A percentile compares a stretch with the other conserved stretches of the same genome.
Evolutionary conservation across 2,888 invertebrate genomes (phyloP).

Genomic region (Tinea semifulvella): DNA sequence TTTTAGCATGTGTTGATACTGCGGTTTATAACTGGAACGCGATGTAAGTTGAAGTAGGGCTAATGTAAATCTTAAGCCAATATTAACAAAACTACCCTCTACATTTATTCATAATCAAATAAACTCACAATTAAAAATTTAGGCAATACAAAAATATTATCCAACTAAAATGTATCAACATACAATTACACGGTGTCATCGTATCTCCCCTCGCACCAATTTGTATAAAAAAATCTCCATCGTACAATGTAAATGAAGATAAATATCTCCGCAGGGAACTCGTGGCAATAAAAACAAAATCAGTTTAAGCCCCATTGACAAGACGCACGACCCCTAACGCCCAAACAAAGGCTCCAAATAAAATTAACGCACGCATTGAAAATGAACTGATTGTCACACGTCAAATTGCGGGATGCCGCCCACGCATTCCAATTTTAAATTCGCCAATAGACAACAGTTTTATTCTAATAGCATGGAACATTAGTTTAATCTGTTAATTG

Average conservation of each 20-base stretch:
- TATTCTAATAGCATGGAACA: slow-evolving; percentile 7
- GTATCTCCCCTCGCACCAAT: slow-evolving; percentile 39
- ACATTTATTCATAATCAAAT: no score
- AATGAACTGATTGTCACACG: slow-evolving; percentile 18
- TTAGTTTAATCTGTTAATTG: slow-evolving; percentile 6
- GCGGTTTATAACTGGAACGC: no score
- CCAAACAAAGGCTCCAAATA: slow-evolving; percentile 17
- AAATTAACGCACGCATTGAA: slow-evolving; percentile 31
- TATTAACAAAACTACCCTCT: no score
- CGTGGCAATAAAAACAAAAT: slow-evolving; percentile 56
- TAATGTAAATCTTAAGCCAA: no score
- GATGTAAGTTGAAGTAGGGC: no score
- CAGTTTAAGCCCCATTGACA: slow-evolving; percentile 60
- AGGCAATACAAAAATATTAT: no score
- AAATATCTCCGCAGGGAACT: slow-evolving; percentile 54
- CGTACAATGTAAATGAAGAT: slow-evolving; percentile 57
- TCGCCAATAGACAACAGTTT: slow-evolving; percentile 25
- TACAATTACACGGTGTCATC: slow-evolving; percentile 50
- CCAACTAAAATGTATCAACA: no score
- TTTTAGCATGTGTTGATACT: no score
- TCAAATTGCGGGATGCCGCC: slow-evolving; percentile 44
- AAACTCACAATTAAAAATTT: not conserved
- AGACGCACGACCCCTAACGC: slow-evolving; percentile 34
- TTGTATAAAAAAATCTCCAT: slow-evolving; percentile 56
- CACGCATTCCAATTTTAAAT: slow-evolving; percentile 35